Evolutionary conservation across 2,113 vertebrate genomes (phyloP), one percentile per base, ranked within the genome.

Genomic region (Lates calcarifer): DNA sequence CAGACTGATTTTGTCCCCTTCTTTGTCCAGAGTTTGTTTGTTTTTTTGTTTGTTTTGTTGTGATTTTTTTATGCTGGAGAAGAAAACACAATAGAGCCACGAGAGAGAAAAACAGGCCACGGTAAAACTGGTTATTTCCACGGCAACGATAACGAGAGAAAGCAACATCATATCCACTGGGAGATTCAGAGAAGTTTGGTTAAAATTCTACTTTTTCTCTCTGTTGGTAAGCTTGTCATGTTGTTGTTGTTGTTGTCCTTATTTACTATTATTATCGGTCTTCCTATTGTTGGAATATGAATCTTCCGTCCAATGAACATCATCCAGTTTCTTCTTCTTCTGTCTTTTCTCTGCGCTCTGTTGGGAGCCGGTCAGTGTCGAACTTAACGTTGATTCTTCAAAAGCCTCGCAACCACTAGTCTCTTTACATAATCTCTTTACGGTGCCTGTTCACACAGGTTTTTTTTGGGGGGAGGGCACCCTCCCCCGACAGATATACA

Each of bases 71-170:
- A 91, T 88, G 90, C 91, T 91, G 89, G 89, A 93, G 83, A 91
- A 93, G 90, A 94, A 94, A 92, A 94, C 90, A 92, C 90, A 79
- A 92, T 83, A 92, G 90, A 92, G 86, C 87, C 90, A 93, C 92
- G 31, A 93, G 90, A 93, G 89, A 93, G 85, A 92, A 86, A 90
- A 91, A 93, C 91, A 92, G 92, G 89, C 92, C 93, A 93, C 91
- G 74, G 83, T 91, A 90, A 92, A 94, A 92, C 93, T 83, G 87
- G 86, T 89, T 87, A 93, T 91, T 92, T 93, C 91, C 92, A 93
- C 92, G 74, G 87, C 83, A 87, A 92, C 83, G 13, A 91, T 85
- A 87, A 94, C 85, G 39, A 93, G 86, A 93, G 65, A 94, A 93
- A 94, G 90, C 92, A 87, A 92, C 89, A 87, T 83, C 78, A 87